A percentile compares a stretch with the other conserved stretches of the same genome.
Conservation (phyloP, 2,113 vertebrate genomes). For the Trematocara stigmaticum region DNA sequence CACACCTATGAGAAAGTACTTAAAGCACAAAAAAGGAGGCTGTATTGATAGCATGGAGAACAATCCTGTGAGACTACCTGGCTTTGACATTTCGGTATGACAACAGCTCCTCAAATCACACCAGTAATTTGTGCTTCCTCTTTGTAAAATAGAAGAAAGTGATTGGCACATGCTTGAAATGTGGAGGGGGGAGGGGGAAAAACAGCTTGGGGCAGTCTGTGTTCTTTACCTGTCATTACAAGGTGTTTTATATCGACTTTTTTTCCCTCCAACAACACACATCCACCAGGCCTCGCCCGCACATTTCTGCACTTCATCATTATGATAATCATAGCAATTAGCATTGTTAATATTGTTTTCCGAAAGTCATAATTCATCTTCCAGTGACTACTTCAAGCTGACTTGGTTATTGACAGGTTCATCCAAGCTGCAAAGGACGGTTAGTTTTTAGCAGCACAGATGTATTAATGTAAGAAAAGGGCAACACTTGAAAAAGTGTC, state of each 20-base stretch:
- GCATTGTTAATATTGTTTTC: slow-evolving; percentile 59
- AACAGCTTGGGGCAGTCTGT: slow-evolving; percentile 60
- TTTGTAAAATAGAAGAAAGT: slow-evolving; percentile 51
- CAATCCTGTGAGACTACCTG: slow-evolving; percentile 56
- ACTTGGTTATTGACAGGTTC: slow-evolving; percentile 39
- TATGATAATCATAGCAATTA: slow-evolving; percentile 70
- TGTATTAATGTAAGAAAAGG: not conserved
- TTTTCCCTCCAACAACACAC: not conserved
- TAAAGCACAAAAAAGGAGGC: slow-evolving; percentile 49
- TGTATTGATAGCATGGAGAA: slow-evolving; percentile 57
- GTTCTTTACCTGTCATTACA: slow-evolving; percentile 72
- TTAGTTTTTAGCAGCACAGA: not conserved
- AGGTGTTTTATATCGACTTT: slow-evolving; percentile 68
- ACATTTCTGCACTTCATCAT: slow-evolving; percentile 37
- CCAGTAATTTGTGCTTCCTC: slow-evolving; percentile 64
- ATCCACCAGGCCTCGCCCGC: not conserved
- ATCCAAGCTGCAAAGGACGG: not conserved
- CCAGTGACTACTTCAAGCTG: slow-evolving; percentile 7
- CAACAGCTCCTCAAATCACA: slow-evolving; percentile 59
- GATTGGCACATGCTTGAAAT: slow-evolving; percentile 68
- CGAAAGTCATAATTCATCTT: slow-evolving; percentile 54
- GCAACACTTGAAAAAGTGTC: not conserved
- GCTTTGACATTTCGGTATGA: slow-evolving; percentile 60
- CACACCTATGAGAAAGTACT: slow-evolving; percentile 46
- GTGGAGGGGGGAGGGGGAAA: not conserved